Conservation (phyloP, 2,113 vertebrate genomes). For the Poeciliopsis occidentalis region DNA sequence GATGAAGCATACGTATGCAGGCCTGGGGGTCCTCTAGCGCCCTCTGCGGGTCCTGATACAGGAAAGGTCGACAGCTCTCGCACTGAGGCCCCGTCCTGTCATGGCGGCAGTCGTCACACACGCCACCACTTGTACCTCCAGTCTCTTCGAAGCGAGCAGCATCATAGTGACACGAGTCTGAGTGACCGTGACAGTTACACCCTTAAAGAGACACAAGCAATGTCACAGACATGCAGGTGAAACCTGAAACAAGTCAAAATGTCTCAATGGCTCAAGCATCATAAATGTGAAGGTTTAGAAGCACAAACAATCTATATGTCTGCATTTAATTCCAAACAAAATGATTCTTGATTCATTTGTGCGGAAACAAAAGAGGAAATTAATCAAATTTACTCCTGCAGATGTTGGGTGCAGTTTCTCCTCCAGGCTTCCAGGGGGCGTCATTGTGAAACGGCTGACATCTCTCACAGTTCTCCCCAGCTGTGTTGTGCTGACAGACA, state of each 20-base stretch:
- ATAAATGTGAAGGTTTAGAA: background rate
- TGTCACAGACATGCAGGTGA: background rate
- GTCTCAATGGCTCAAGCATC: background rate
- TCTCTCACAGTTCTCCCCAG: slow-evolving; percentile 85
- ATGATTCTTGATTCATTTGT: no score
- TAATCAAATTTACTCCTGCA: slow-evolving; percentile 81
- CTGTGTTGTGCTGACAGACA: slow-evolving; percentile 87
- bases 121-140: slow-evolving; percentile 77
- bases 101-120: slow-evolving; percentile 86
- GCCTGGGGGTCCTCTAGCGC: slow-evolving; percentile 69
- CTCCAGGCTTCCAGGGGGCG: slow-evolving; percentile 87
- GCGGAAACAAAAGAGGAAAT: background rate
- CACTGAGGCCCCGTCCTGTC: slow-evolving; percentile 86
- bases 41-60: slow-evolving; percentile 81
- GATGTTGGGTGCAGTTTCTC: slow-evolving; percentile 60
- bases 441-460: slow-evolving; percentile 89
- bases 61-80: slow-evolving; percentile 79
- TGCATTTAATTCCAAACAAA: background rate
- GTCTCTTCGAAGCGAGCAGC: slow-evolving; percentile 66
- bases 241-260: background rate
- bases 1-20: slow-evolving; percentile 80
- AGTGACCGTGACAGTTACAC: slow-evolving; percentile 87
- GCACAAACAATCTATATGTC: background rate
- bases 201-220: slow-evolving; percentile 62
- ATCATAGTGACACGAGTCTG: slow-evolving; percentile 87